Base-by-base conservation (phyloP, 2,888 invertebrate species). In the Apeira syringaria region DNA sequence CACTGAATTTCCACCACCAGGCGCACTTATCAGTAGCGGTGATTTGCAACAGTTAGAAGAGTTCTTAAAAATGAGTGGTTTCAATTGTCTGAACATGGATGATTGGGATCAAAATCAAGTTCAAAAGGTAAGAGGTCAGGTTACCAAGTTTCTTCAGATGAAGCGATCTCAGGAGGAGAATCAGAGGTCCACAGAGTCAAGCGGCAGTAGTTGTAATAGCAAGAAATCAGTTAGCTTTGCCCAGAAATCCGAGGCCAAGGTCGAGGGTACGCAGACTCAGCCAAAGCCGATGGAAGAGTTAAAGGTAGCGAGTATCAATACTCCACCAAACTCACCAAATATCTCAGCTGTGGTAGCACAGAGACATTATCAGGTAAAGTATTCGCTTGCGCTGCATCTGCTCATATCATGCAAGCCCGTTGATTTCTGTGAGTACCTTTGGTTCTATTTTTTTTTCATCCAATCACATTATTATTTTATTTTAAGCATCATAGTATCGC, bases 191-290 rank as follows among this genome's bases (percentile, higher is more conserved):
- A 84, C 90, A 54, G 92, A 92, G 59, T 91, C 92, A 69, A 90
- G 89, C 53, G 91, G 91, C 43, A 91, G 91, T 65, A 90, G 90
- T 68, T 91, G 91, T 62, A 91, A 90, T 60, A 91, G 92, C 64
- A 94, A 93, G 75, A 95, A 95, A 76, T 93, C 93, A 54, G 95
- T 95, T 51, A 95, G 95, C 79, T 95, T 95, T 78, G 94, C 94
- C 32, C 92, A 92, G 74, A 93, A 91, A 73, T 74, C 83, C 52
- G 86, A 84, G 51, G 74, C 67, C 24, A 77, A 77, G 50, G 68
- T 68, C 49, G 80, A 78, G 61, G 72, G 66, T 47, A 73, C 71
- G 56, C 90, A 83, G 59, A 90, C 77, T 68, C 82, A 77, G 59
- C 80, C 80, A 56, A 90, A 87, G 74, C 86, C 88, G 56, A 90